Evolutionary conservation across 1,140 invertebrate species (phyloP), one percentile per base, ranked within the genome.

Genomic region (Zaprionus vittiger): DNA sequence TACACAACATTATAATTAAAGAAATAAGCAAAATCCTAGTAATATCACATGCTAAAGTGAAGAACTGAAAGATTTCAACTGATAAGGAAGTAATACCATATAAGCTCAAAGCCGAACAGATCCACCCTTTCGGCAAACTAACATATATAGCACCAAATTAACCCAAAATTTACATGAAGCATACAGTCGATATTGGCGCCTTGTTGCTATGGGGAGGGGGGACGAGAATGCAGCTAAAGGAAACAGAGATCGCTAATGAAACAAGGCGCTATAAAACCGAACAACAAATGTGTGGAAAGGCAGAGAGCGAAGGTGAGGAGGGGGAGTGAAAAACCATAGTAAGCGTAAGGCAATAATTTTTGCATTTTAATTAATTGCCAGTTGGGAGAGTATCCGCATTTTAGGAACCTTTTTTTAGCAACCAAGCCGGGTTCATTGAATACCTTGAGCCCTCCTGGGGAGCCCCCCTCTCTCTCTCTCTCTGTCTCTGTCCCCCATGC

Each of bases 341-440:
- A 26, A 38, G 22, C 26, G 31, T 11, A 62, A 22, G 55, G 28
- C 55, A 57, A 89, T 89, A 83, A 89, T 83, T 87, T 83, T 81
- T 81, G 71, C 71, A 81, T 87, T 89, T 87, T 87, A 84, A 89
- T 84, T 83, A 89, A 89, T 86, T 89, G 80, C 62, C 73, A 54
- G 75, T 68, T 70, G 37, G 31, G 9, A 34, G 31, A 17, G 66
- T 69, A 41, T 65, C 26, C 20, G 49, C 37, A 52, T 55, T 76
- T 76, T 52, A 38, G 37, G 61, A 15, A 63, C 73, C 41, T 28
- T 78, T 87, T 78, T 80, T 83, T 65, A 34, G 15, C 20, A 52
- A 26, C 44, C 38, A 22, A 24, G n/a, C 12, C 20, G 6, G 26
- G 41, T 49, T n/a, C 47, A 11, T 20, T 17, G 47, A 24, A 52